Conservation (phyloP, 2,113 vertebrate species). For the Chitala chitala region DNA sequence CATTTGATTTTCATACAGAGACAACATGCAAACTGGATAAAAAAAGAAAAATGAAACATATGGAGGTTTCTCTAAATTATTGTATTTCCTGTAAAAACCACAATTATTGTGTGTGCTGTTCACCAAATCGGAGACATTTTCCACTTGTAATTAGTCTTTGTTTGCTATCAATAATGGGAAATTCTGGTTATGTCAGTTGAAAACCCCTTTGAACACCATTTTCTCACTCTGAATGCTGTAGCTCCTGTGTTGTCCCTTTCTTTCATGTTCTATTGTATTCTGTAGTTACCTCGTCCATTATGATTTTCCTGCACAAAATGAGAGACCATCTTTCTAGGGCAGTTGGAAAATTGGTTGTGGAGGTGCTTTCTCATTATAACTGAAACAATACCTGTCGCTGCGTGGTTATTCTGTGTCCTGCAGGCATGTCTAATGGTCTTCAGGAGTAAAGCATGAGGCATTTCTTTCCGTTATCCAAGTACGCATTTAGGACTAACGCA, state of each 20-base stretch:
- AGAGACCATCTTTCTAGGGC: neutral
- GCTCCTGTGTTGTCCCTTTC: neutral
- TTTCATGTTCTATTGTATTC: neutral
- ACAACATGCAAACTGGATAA: neutral
- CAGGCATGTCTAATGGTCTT: neutral
- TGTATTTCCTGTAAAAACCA: neutral
- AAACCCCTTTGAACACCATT: neutral
- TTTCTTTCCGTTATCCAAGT: neutral
- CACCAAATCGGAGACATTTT: neutral
- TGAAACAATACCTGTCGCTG: neutral
- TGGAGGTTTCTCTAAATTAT: neutral
- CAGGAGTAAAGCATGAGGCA: neutral
- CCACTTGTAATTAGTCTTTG: neutral
- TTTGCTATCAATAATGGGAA: neutral
- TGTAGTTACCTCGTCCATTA: neutral
- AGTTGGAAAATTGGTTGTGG: neutral
- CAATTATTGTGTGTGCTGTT: neutral
- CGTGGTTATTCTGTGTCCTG: neutral
- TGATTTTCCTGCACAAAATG: neutral
- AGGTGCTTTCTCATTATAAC: neutral
- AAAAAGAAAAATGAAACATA: neutral
- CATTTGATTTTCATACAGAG: neutral
- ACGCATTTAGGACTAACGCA: neutral
- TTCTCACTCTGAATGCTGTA: neutral
- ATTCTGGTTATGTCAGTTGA: neutral